Evolutionary conservation across 2,113 vertebrate species (phyloP), one percentile per base, ranked within the genome.

Genomic region (Macheiramphus alcinus): DNA sequence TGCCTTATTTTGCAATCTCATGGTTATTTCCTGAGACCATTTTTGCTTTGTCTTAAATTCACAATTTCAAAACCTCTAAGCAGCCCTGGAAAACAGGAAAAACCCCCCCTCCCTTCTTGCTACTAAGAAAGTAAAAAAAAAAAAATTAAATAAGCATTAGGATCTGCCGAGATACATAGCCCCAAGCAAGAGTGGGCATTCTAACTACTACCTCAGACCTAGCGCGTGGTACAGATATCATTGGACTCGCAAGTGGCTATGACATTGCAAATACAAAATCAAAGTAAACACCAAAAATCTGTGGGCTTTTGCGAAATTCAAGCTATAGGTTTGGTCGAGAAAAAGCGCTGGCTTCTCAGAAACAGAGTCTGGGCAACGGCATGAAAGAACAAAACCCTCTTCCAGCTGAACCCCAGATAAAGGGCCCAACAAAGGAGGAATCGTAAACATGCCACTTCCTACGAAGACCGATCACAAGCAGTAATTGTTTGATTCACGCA

Each of bases 401-500:
- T 70, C 67, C 83, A 13, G 10, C 13, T 8, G 22, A 80, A 36
- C 6, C 6, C 56, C 47, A 20, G 63, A 43, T 25, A 36, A 66
- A 89, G 20, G 42, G 42, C 27, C 17, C 76, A 27, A 27, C 0
- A 7, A 29, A 34, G 20, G 27, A 59, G 20, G 43, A 58, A 26
- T 2, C 2, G 1, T 13, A 47, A 80, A 61, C 52, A 11, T 5
- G 42, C 29, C 38, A 1, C 47, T 34, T 72, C 58, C 59, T 48
- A n/a, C 71, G 16, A 18, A 17, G 63, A 13, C 0, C 13, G 59
- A 68, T 72, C 21, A 4, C 61, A 47, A 13, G 34, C 78, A 42
- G 23, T 1, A 53, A 74, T 1, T 19, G 52, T 25, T 38, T 3
- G 27, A 47, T 68, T 42, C 38, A 6, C 11, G 0, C 52, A 1